These are phyloP conservation scores for Adineta ricciae DNA, from an alignment of 2,888 invertebrate genomes.

Conservation along the genomic window DNA sequence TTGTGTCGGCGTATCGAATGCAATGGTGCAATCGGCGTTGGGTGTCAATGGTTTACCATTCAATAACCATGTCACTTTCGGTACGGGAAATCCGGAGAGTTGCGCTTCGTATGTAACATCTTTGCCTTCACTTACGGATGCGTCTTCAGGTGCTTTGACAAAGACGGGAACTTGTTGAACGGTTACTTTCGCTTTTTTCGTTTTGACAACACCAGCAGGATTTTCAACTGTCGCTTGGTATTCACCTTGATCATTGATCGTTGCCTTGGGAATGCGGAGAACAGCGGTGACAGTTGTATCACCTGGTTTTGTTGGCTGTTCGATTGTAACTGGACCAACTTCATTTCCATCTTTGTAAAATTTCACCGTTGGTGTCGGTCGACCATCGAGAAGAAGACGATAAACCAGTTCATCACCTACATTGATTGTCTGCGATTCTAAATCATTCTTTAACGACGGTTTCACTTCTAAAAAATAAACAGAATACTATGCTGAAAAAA, in stretches of 20 bases:
- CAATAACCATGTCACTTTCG: slow-evolving; percentile 28
- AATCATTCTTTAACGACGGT: not conserved
- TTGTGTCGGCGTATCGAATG: not conserved
- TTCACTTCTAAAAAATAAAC: not conserved
- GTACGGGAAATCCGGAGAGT: slow-evolving; percentile 23
- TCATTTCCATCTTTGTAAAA: not conserved
- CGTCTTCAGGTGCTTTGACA: slow-evolving; percentile 23
- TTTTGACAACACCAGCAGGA: not conserved
- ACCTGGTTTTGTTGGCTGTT: not conserved
- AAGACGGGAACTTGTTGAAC: slow-evolving; percentile 13
- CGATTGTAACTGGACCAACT: not conserved
- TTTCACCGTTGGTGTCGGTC: not conserved
- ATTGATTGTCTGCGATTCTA: not conserved
- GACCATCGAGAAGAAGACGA: not conserved
- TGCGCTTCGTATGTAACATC: slow-evolving; percentile 23
- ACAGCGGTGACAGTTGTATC: not conserved
- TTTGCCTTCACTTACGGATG: slow-evolving; percentile 21
- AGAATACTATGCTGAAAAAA: no score
- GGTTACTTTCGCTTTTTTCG: slow-evolving; percentile 1
- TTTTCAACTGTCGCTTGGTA: not conserved
- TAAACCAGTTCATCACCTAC: not conserved
- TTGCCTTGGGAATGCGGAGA: not conserved
- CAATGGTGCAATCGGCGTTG: not conserved
- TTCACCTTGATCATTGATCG: not conserved
- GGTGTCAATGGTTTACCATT: not conserved